Evolutionary conservation across 2,888 invertebrate species (phyloP), one percentile per base, ranked within the genome.

Genomic region (Anagyrus pseudococci): DNA sequence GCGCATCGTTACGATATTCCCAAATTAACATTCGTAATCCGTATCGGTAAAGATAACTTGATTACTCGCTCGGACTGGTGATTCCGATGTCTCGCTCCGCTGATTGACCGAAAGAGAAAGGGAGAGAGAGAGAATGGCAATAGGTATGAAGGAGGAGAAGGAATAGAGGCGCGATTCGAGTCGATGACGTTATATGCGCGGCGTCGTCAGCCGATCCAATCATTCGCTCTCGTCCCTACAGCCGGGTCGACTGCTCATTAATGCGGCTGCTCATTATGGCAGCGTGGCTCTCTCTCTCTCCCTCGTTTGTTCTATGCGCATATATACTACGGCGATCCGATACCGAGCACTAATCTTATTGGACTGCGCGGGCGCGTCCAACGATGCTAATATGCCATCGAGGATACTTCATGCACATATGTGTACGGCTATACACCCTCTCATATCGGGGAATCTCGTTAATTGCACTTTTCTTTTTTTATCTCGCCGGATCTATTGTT

Each of bases 21-120:
- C 75, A 77, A 78, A 78, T 78, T 78, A 77, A 78, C 75, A 77
- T 73, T 72, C 72, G 75, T 77, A 75, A 77, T 77, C 78, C 75
- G 76, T 74, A 77, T 74, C 73, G 72, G 73, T 67, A 72, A 73
- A 47, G 73, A 68, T 79, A 79, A 79, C 74, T 69, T 72, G 77
- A 77, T 79, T 78, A 78, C 75, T 70, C 64, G 67, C 69, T 67
- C 70, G 68, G 70, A 4, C 68, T 70, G 68, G 4, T 72, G 71
- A 77, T 73, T 77, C 77, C 75, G 76, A 77, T 73, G 72, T 78
- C 69, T 71, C 70, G 71, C 68, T 72, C 69, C 67, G 68, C 71
- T 75, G 76, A 77, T 76, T 75, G 73, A 73, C 73, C 72, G 69
- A 69, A 67, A 63, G 37, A 43, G 17, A 15, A n/a, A n/a, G n/a